Percentiles rank a stretch among this genome's conserved stretches.
Conservation (phyloP, 2,888 invertebrate species). For the Clepsis dumicolana region DNA sequence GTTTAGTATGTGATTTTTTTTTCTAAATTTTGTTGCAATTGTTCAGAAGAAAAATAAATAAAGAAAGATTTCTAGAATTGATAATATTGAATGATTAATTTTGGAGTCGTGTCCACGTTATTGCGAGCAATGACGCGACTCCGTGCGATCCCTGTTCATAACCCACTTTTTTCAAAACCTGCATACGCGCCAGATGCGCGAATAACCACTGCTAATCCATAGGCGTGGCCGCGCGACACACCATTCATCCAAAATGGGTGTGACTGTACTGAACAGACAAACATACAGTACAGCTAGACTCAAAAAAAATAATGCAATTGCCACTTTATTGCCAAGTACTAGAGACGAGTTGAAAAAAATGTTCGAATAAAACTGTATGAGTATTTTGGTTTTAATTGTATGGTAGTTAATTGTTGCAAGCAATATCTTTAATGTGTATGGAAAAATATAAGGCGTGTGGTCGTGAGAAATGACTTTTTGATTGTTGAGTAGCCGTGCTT, state of each 20-base stretch:
- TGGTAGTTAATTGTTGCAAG: conserved; percentile 1
- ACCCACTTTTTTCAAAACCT: not conserved
- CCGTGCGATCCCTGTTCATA: too few species aligned
- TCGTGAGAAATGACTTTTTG: not conserved
- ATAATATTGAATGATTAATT: too few species aligned
- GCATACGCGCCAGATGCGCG: not conserved
- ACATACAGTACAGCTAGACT: not conserved
- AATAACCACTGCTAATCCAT: conserved; percentile 4
- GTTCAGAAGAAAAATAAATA: too few species aligned
- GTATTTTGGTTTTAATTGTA: not conserved
- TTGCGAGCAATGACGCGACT: too few species aligned
- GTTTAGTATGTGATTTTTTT: too few species aligned
- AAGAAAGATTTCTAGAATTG: too few species aligned
- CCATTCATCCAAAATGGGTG: conserved; percentile 1
- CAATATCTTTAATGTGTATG: not conserved
- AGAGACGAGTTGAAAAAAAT: too few species aligned
- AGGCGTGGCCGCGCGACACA: not conserved
- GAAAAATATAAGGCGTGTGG: not conserved
- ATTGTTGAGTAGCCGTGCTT: too few species aligned
- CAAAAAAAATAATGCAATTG: not conserved
- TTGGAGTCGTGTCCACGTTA: too few species aligned
- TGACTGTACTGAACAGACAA: not conserved
- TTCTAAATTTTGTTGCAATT: too few species aligned
- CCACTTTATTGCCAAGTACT: not conserved
- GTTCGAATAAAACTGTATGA: not conserved